Base-by-base conservation (phyloP, 2,888 invertebrate species). In the Colletes collaris region DNA sequence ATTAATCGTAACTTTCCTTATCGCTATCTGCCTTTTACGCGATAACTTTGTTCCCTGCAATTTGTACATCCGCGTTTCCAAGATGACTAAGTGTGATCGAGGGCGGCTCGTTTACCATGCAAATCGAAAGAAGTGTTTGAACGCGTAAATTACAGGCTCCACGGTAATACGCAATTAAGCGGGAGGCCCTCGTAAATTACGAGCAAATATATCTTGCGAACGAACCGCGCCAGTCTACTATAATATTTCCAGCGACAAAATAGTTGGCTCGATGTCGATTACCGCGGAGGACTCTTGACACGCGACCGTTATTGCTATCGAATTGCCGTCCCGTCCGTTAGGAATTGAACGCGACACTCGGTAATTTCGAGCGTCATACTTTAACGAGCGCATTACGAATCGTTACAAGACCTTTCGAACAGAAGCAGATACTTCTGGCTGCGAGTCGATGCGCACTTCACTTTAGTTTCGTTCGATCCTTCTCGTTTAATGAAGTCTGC, bases 181-280 rank as follows among this genome's bases (percentile, higher is more conserved):
- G 50, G 11, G 1, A 13, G 19, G 40, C 11, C 27, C 13, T 67
- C 46, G 52, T 64, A 76, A 85, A 74, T 82, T 82, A 68, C 70
- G 67, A 37, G 56, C 49, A 59, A 66, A 73, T 59, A 66, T 76
- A 70, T 52, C 19, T 46, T 13, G 13, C 59, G 50, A 63, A n/a
- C 13, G 27, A 56, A 10, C 46, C 27, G 46, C 53, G 3, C n/a
- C 7, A 13, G 6, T 46, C 27, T 60, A 65, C 66, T 66, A 70
- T 82, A 77, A 80, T 85, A 84, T 82, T 82, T 67, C 59, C 46
- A 66, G 70, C 79, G 76, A 60, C 62, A 72, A 77, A 84, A 59
- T 86, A 71, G 60, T 73, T 35, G 63, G 52, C 58, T 64, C 60
- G 72, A 56, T 64, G 70, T 76, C 80, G 76, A 86, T 84, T 82